Evolutionary conservation across 2,113 vertebrate genomes (phyloP), one percentile per base, ranked within the genome.

Genomic region (Elephantulus edwardii): DNA sequence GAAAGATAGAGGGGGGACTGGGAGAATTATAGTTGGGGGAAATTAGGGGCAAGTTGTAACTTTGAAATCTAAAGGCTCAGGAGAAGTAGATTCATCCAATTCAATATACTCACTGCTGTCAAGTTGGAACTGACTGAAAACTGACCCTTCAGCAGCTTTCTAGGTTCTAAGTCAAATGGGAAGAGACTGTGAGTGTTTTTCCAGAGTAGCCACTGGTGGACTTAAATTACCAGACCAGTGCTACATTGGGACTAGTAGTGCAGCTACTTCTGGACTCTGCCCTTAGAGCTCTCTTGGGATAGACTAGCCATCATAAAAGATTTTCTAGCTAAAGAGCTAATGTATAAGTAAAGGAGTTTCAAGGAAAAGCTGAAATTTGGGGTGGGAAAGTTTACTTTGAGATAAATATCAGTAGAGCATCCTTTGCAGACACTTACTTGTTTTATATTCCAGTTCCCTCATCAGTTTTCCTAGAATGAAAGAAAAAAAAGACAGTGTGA

Each of bases 381-480:
- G 7, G 14, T 50, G 20, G 19, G 33, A 48, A 8, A 78, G 5
- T 71, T 44, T 58, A 66, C 66, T 86, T 22, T 75, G 60, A 48
- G 24, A 38, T 11, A 70, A 76, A 26, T 26, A 68, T 42, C 12
- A 44, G 42, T n/a, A 4, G 9, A 38, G 14, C 6, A 13, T 48
- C 40, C 42, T 3, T 50, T 74, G 9, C 24, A 26, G 30, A 42
- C 35, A 58, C 83, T 90, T 22, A 86, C 83, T 82, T 83, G 78
- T 83, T 35, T 90, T 79, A 50, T 72, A 68, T 38, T 90, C 78
- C 87, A 90, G 87, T 26, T 72, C 72, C 22, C 54, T 86, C 17
- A 44, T 40, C 46, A 74, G 9, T 71, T 79, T 90, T 68, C 82
- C 87, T 87, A 26, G 20, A 86, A 62, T 56, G 50, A 64, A 66